Evolutionary conservation across 2,113 vertebrate genomes (phyloP).

Genomic region (Forbesichthys papilliferus): DNA sequence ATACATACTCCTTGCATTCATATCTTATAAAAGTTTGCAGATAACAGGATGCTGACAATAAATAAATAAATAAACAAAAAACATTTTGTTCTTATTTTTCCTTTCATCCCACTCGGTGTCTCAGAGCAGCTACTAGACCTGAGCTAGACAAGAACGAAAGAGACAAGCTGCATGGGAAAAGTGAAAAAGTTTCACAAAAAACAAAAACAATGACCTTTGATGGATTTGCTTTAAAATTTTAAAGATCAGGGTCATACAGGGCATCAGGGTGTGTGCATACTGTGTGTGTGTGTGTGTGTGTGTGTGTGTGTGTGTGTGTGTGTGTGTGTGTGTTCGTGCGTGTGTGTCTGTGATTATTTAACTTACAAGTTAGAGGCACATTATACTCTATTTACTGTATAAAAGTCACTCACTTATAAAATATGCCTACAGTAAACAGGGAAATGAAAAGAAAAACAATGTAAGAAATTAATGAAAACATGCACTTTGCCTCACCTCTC

Average conservation of each 20-base stretch:
- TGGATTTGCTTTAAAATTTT: slow-evolving; percentile 27
- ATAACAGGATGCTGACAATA: slow-evolving; percentile 48
- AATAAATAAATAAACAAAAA: slow-evolving; percentile 73
- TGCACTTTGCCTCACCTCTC: slow-evolving; percentile 38
- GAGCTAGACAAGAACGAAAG: slow-evolving; percentile 47
- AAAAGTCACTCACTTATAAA: neutral
- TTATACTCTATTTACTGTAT: neutral
- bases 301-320: neutral
- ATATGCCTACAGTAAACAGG: neutral
- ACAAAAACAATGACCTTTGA: slow-evolving; percentile 48
- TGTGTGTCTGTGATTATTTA: neutral
- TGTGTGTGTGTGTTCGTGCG: neutral
- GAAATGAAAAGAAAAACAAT: neutral
- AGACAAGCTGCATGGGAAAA: slow-evolving; percentile 29
- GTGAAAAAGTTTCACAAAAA: slow-evolving; percentile 33
- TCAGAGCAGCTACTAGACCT: slow-evolving; percentile 51
- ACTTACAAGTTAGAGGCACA: no score
- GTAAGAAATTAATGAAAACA: neutral
- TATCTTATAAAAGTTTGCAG: slow-evolving; percentile 57
- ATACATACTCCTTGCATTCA: slow-evolving; percentile 36
- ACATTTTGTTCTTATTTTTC: slow-evolving; percentile 56
- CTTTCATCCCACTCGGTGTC: slow-evolving; percentile 69
- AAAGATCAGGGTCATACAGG: slow-evolving; percentile 47
- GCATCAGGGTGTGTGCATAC: slow-evolving; percentile 6
- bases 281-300: neutral